Percentiles rank a stretch among this genome's conserved stretches.
These are phyloP conservation scores for Liparis tanakae DNA, from an alignment of 2,797 vertebrate species.

Conservation along the genomic window DNA sequence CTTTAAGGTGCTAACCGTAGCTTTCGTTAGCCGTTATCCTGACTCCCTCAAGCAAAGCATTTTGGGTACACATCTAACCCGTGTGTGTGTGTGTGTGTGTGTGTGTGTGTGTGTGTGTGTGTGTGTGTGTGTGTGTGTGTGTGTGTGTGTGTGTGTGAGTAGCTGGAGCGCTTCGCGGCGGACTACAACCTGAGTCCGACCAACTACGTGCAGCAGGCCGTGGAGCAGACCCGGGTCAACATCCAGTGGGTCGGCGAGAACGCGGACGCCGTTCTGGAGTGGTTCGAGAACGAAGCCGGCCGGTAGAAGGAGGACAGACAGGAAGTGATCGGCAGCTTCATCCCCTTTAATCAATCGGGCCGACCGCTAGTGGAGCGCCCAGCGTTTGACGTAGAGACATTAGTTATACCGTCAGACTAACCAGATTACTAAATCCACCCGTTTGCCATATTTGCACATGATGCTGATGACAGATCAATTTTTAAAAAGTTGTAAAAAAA, in stretches of 20 bases:
- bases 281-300: conserved; percentile 80
- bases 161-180: conserved; percentile 84
- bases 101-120: conserved; percentile 39
- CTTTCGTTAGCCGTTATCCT: no score
- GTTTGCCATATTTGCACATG: conserved; percentile 28
- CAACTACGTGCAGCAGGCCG: conserved; percentile 78
- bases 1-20: neutral
- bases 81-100: no score
- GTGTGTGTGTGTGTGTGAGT: conserved; percentile 32
- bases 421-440: neutral
- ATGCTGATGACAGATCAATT: neutral
- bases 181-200: conserved; percentile 50
- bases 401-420: conserved; percentile 42
- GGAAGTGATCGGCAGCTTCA: neutral
- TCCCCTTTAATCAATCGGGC: neutral
- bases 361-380: no score
- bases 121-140: neutral
- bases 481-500: neutral
- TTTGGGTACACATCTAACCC: neutral
- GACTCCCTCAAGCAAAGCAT: no score
- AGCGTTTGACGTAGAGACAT: conserved; percentile 29
- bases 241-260: conserved; percentile 91
- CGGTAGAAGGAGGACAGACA: neutral
- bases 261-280: conserved; percentile 68
- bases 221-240: conserved; percentile 89